A percentile compares a stretch with the other conserved stretches of the same genome.
Evolutionary conservation across 2,888 invertebrate genomes (phyloP).

Genomic region (Drosophila barbarae): DNA sequence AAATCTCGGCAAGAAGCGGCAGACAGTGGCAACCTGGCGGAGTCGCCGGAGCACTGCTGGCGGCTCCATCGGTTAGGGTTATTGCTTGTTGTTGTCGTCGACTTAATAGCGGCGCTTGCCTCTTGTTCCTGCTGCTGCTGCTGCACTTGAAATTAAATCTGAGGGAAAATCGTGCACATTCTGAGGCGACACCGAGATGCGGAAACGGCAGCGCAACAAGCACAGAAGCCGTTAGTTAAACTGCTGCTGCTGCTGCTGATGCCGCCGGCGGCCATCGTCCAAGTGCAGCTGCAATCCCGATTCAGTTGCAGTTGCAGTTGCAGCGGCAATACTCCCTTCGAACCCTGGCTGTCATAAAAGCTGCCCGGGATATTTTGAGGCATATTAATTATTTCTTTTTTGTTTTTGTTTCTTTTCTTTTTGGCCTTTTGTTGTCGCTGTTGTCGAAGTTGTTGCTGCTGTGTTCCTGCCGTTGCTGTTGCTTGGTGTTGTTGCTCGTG

Average conservation of each 20-base stretch:
- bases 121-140: slow-evolving; percentile 49
- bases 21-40: slow-evolving; percentile 66
- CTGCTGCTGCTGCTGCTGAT: slow-evolving; percentile 67
- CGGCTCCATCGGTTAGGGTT: slow-evolving; percentile 65
- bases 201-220: slow-evolving; percentile 75
- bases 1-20: slow-evolving; percentile 75
- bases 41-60: slow-evolving; percentile 33
- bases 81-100: slow-evolving; percentile 77
- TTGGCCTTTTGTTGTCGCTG: slow-evolving; percentile 62
- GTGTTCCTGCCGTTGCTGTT: slow-evolving; percentile 53
- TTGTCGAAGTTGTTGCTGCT: slow-evolving; percentile 47
- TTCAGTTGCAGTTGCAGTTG: slow-evolving; percentile 35
- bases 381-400: slow-evolving; percentile 76
- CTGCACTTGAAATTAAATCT: slow-evolving; percentile 76
- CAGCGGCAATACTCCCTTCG: slow-evolving; percentile 23
- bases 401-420: slow-evolving; percentile 32
- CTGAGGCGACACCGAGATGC: slow-evolving; percentile 76
- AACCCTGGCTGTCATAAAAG: slow-evolving; percentile 74
- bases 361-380: slow-evolving; percentile 66
- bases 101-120: slow-evolving; percentile 74
- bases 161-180: slow-evolving; percentile 73
- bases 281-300: slow-evolving; percentile 66
- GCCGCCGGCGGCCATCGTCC: slow-evolving; percentile 59
- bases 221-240: slow-evolving; percentile 76
- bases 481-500: slow-evolving; percentile 53